Evolutionary conservation across 2,888 invertebrate species (phyloP).

Genomic region (Papilio elwesi): DNA sequence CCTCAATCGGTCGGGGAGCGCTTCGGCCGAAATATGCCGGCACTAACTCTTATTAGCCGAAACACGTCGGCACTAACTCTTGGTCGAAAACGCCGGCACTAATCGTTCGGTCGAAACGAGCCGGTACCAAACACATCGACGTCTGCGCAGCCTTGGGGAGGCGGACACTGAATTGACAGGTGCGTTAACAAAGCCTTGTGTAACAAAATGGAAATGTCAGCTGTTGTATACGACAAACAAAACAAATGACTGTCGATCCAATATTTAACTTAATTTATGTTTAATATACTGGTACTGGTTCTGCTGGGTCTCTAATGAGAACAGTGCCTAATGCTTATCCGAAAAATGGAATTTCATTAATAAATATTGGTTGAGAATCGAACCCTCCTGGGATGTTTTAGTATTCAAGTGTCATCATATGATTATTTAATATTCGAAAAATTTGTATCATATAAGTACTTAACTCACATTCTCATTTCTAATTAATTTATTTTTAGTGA

Average conservation of each 20-base stretch:
- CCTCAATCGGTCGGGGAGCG: conserved; percentile 78
- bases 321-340: neutral
- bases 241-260: conserved; percentile 3
- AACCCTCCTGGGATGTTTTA: too few species aligned
- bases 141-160: conserved; percentile 22
- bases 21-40: conserved; percentile 50
- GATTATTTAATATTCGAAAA: too few species aligned
- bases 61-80: conserved; percentile 37
- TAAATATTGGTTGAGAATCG: too few species aligned
- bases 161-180: conserved; percentile 23
- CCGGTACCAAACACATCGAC: conserved; percentile 16
- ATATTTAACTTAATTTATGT: neutral
- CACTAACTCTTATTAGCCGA: conserved; percentile 56
- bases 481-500: too few species aligned
- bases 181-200: conserved; percentile 21
- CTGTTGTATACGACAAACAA: conserved; percentile 7
- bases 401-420: too few species aligned
- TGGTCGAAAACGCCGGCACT: conserved; percentile 44
- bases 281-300: too few species aligned
- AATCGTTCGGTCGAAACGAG: conserved; percentile 12
- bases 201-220: conserved; percentile 8
- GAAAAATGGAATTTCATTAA: too few species aligned
- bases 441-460: too few species aligned
- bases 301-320: neutral
- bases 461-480: too few species aligned